These are phyloP conservation scores for Blera fallax DNA, from an alignment of 2,888 invertebrate species.

Conservation along the genomic window DNA sequence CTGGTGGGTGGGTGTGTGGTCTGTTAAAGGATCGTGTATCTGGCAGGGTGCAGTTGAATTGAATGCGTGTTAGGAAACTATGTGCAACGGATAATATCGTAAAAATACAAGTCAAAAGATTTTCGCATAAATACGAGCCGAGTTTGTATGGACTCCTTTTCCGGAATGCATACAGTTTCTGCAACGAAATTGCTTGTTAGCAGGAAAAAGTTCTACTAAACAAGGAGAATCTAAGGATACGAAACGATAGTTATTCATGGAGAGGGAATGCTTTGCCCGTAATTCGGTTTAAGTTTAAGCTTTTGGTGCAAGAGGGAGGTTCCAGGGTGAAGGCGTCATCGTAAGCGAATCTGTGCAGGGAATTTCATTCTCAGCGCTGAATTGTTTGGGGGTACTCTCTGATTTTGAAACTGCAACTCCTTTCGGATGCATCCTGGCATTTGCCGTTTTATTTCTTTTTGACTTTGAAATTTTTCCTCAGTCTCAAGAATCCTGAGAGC, in stretches of 20 bases:
- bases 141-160: background rate
- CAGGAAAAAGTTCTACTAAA: background rate
- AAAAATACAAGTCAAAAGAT: conserved; percentile 36
- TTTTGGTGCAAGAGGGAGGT: no score
- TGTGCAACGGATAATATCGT: conserved; percentile 32
- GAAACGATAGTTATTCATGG: background rate
- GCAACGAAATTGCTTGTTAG: background rate
- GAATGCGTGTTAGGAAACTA: conserved; percentile 65
- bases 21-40: background rate
- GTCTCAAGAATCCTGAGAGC: no score
- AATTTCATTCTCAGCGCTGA: no score
- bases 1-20: background rate
- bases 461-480: no score
- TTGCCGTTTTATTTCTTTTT: no score
- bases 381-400: no score
- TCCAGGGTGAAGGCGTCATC: no score
- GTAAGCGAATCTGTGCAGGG: no score
- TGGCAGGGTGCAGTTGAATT: conserved; percentile 43
- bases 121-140: conserved; percentile 28
- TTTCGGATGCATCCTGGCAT: no score
- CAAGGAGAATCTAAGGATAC: background rate
- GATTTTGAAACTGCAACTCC: no score
- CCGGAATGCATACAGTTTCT: background rate
- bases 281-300: no score
- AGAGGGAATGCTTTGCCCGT: no score